These are phyloP conservation scores for Sphenopsis melanotis DNA, from an alignment of 2,797 vertebrate genomes.

Conservation along the genomic window DNA sequence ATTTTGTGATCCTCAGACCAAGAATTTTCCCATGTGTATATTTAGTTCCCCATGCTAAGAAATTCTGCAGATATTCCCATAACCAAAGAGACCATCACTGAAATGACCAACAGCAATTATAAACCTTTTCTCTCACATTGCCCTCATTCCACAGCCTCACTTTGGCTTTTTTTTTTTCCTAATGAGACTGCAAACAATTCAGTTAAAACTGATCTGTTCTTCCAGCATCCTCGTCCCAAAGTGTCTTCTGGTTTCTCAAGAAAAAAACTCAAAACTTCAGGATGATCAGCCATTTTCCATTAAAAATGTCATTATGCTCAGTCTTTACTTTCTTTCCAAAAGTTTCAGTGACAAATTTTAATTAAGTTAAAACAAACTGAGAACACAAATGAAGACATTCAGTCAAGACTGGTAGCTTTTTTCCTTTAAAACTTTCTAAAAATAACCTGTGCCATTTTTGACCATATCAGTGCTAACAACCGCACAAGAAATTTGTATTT, in stretches of 20 bases:
- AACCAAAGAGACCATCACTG: accelerated
- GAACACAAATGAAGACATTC: neutral
- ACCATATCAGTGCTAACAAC: neutral
- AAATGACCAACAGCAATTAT: neutral
- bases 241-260: neutral
- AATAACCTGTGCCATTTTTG: neutral
- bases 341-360: neutral
- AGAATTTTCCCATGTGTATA: accelerated
- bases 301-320: neutral
- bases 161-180: accelerated
- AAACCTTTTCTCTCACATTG: neutral
- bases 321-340: neutral
- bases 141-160: neutral
- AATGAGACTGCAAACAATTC: neutral
- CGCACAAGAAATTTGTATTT: neutral
- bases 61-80: neutral
- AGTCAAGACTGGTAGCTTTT: neutral
- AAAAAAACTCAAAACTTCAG: neutral
- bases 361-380: neutral
- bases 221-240: neutral
- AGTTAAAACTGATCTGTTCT: neutral
- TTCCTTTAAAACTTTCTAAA: neutral
- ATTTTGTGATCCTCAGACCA: neutral
- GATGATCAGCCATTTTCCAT: neutral
- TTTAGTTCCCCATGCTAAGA: neutral